Percentiles rank a stretch among this genome's conserved stretches.
These are phyloP conservation scores for Acrocyrtus sp. DNA, from an alignment of 2,888 invertebrate species.

Conservation along the genomic window DNA sequence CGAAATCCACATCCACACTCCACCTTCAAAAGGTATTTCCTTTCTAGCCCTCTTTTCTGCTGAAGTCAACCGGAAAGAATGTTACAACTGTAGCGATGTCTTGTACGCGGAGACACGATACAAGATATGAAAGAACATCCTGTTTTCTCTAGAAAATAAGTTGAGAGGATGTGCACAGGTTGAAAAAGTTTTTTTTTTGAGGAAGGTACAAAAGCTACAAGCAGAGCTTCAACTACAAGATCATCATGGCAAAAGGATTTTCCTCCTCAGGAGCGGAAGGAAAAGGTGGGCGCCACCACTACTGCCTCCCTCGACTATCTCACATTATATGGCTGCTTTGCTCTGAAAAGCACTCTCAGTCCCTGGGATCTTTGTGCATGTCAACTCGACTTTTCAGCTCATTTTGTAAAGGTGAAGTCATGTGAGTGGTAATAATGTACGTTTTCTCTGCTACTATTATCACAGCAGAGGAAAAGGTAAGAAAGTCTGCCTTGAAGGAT, in stretches of 20 bases:
- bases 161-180: constrained; percentile 20
- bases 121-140: constrained; percentile 48
- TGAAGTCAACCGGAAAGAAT: no score
- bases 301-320: constrained; percentile 2
- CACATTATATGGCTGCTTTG: constrained; percentile 27
- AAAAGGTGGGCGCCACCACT: constrained; percentile 38
- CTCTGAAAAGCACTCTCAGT: no score
- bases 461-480: no score
- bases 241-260: neutral
- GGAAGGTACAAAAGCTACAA: neutral
- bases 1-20: no score
- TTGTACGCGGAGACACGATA: constrained; percentile 17
- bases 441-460: constrained; percentile 17
- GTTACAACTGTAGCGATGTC: neutral
- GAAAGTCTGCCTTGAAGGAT: constrained; percentile 64
- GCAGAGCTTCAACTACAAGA: no score
- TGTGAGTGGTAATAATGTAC: constrained; percentile 62
- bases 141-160: constrained; percentile 26
- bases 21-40: no score
- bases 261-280: constrained; percentile 40
- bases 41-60: no score
- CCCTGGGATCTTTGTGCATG: no score
- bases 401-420: constrained; percentile 62
- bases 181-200: constrained; percentile 23
- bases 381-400: no score